phyloP scores from a whole-genome alignment of 2,888 invertebrate species.

The Parasteatoda lunata region DNA sequence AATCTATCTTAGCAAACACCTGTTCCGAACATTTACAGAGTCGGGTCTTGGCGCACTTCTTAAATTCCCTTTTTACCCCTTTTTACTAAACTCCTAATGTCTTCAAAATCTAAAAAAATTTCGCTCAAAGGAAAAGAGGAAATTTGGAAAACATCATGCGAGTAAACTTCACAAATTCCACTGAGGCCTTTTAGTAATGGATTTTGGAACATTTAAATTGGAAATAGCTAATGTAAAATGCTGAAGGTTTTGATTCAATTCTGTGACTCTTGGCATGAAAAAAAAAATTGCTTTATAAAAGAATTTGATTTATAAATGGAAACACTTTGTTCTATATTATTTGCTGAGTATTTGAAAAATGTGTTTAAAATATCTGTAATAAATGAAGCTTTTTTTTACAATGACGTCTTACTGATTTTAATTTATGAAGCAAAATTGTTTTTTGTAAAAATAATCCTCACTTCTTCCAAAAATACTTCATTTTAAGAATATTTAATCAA shows the following conservation, averaged over 20 bases:
- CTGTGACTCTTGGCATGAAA: slow-evolving; percentile 5
- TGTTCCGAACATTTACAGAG: slow-evolving; percentile 53
- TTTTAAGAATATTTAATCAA: too few species aligned
- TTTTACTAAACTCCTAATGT: slow-evolving; percentile 42
- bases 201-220: slow-evolving; percentile 57
- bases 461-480: too few species aligned
- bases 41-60: slow-evolving; percentile 24
- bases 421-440: too few species aligned
- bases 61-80: background rate
- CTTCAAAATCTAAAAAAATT: slow-evolving; percentile 35
- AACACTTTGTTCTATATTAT: slow-evolving; percentile 12
- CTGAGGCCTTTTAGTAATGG: slow-evolving; percentile 40
- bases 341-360: slow-evolving; percentile 28
- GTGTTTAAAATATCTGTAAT: too few species aligned
- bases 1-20: slow-evolving; percentile 59
- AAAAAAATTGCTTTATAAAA: background rate
- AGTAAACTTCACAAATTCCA: slow-evolving; percentile 42
- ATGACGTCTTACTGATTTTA: too few species aligned
- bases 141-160: slow-evolving; percentile 29
- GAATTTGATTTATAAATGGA: slow-evolving; percentile 19
- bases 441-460: too few species aligned
- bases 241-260: slow-evolving; percentile 28
- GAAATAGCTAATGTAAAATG: slow-evolving; percentile 40
- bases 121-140: background rate
- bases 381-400: too few species aligned